phyloP scores from a whole-genome alignment of 1,140 invertebrate species.

The Oscheius sp. region DNA sequence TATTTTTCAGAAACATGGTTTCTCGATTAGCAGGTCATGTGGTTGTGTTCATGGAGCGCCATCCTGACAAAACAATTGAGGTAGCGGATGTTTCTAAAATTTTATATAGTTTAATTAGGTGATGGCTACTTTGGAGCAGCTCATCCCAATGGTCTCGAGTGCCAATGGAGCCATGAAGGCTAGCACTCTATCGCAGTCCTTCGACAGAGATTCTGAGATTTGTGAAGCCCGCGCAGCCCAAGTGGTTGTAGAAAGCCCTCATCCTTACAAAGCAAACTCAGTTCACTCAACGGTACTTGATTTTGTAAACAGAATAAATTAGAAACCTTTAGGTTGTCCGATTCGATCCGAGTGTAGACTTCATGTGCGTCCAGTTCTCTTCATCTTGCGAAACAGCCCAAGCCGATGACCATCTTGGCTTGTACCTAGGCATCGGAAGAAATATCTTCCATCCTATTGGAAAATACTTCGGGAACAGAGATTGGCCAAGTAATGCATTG shows the following conservation, averaged over 20 bases:
- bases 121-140: constrained; percentile 81
- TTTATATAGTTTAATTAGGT: constrained; percentile 63
- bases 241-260: constrained; percentile 88
- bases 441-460: constrained; percentile 72
- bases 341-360: constrained; percentile 82
- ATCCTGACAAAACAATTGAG: constrained; percentile 77
- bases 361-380: constrained; percentile 83
- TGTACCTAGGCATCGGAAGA: constrained; percentile 66
- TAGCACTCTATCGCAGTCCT: constrained; percentile 13
- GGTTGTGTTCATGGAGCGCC: constrained; percentile 49
- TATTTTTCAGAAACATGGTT: too few relatives aligned
- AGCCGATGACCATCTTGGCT: constrained; percentile 83
- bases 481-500: constrained; percentile 82
- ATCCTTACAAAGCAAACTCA: constrained; percentile 89
- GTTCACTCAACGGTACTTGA: constrained; percentile 72
- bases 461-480: constrained; percentile 71
- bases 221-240: constrained; percentile 73
- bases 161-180: constrained; percentile 69
- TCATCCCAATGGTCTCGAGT: constrained; percentile 82
- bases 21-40: constrained; percentile 42
- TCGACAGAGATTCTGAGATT: constrained; percentile 23
- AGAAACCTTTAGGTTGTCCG: constrained; percentile 71
- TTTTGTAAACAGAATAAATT: too few relatives aligned
- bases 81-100: neutral
- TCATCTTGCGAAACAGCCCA: constrained; percentile 85